A percentile compares a stretch with the other conserved stretches of the same genome.
These are phyloP conservation scores for Goniozus legneri DNA, from an alignment of 1,140 invertebrate species.

Conservation along the genomic window DNA sequence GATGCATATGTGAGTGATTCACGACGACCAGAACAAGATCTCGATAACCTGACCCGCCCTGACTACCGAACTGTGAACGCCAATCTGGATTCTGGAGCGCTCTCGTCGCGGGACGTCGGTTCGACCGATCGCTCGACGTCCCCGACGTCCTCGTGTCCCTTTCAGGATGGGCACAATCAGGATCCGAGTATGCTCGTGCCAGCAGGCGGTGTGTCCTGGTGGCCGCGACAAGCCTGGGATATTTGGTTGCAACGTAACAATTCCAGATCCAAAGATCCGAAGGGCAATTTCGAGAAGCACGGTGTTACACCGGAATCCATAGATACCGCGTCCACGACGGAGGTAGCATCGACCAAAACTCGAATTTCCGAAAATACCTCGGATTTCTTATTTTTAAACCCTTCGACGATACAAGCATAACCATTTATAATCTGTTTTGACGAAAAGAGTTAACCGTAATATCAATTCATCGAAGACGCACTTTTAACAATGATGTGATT, in stretches of 20 bases:
- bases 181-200: slow-evolving; percentile 19
- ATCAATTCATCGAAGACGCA: too few species aligned
- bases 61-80: neutral
- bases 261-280: slow-evolving; percentile 12
- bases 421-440: too few species aligned
- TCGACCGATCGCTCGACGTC: slow-evolving; percentile 11
- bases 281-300: slow-evolving; percentile 33
- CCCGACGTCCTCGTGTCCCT: slow-evolving; percentile 4
- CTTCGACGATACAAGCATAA: too few species aligned
- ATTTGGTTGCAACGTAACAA: slow-evolving; percentile 33
- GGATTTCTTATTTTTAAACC: too few species aligned
- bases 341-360: slow-evolving; percentile 35
- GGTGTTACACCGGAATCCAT: slow-evolving; percentile 45
- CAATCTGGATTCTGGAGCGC: slow-evolving; percentile 5
- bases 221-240: slow-evolving; percentile 31
- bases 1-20: slow-evolving; percentile 15
- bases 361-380: too few species aligned
- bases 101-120: slow-evolving; percentile 1
- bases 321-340: slow-evolving; percentile 15
- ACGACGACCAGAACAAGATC: slow-evolving; percentile 7
- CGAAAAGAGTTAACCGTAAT: too few species aligned
- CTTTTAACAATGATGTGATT: too few species aligned
- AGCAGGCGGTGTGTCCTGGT: slow-evolving; percentile 16
- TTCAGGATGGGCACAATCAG: slow-evolving; percentile 12
- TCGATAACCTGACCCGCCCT: slow-evolving; percentile 1